These are phyloP conservation scores for Aurelia coerulea DNA, from an alignment of 30 jellyfish, hydroid and myxozoan genomes.

Conservation along the genomic window DNA sequence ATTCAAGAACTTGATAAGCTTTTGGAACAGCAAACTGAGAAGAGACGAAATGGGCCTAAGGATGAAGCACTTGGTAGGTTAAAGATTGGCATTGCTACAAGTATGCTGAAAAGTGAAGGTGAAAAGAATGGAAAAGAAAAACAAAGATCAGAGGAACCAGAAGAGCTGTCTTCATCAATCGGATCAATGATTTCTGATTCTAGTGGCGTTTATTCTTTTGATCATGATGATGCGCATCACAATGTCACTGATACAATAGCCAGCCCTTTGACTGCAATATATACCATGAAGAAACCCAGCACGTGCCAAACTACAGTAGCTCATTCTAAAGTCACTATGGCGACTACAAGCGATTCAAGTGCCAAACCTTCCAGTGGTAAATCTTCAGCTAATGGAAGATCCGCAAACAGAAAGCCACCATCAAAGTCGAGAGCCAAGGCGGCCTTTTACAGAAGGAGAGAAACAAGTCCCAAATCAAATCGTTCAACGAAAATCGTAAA, in stretches of 20 bases:
- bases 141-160: conserved; percentile 39
- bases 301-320: not conserved
- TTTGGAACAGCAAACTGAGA: conserved; percentile 30
- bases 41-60: not conserved
- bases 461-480: not conserved
- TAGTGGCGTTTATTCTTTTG: conserved; percentile 89
- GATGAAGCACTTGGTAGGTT: not conserved
- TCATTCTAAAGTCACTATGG: not conserved
- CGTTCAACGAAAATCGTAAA: not conserved
- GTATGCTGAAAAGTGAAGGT: conserved; percentile 13
- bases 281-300: not conserved
- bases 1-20: conserved; percentile 35
- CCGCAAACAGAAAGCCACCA: not conserved
- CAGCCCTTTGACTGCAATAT: not conserved
- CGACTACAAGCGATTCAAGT: not conserved
- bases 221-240: conserved; percentile 62
- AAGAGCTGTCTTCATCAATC: conserved; percentile 57
- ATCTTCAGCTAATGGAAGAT: not conserved
- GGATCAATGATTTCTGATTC: conserved; percentile 85
- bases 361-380: not conserved
- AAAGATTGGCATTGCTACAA: not conserved
- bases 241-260: conserved; percentile 10
- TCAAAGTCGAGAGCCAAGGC: not conserved
- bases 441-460: not conserved
- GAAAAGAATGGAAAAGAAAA: conserved; percentile 11